These are phyloP conservation scores for Pollimyrus isidori DNA, from an alignment of 2,113 vertebrate species.

Conservation along the genomic window DNA sequence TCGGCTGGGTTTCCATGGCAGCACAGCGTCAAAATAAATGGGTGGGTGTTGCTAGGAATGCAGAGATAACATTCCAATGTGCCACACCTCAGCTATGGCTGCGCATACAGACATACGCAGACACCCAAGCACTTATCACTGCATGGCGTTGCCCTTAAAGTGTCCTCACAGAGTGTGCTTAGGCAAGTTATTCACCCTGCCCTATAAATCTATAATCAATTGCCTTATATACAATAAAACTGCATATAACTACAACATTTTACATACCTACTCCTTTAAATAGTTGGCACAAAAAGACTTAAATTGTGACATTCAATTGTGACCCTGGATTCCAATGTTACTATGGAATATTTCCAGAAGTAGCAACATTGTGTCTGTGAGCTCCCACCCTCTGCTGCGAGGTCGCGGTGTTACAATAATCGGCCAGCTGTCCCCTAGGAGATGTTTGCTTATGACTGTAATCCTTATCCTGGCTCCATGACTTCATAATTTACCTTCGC, in stretches of 20 bases:
- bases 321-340: not conserved
- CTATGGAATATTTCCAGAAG: not conserved
- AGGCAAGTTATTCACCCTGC: not conserved
- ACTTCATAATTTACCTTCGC: not conserved
- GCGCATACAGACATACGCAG: not conserved
- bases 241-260: not conserved
- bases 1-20: conserved; percentile 46
- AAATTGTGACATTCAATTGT: not conserved
- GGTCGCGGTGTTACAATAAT: not conserved
- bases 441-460: not conserved
- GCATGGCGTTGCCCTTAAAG: not conserved
- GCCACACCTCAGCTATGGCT: conserved; percentile 34
- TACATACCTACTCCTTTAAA: not conserved
- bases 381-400: not conserved
- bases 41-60: conserved; percentile 49
- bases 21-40: conserved; percentile 36
- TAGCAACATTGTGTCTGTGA: not conserved
- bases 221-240: not conserved
- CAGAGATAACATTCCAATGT: conserved; percentile 45
- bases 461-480: not conserved
- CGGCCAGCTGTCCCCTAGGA: not conserved
- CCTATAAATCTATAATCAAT: not conserved
- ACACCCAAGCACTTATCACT: not conserved
- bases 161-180: not conserved
- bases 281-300: not conserved